phyloP scores from a whole-genome alignment of 2,888 invertebrate species.

The Morpho achilles region DNA sequence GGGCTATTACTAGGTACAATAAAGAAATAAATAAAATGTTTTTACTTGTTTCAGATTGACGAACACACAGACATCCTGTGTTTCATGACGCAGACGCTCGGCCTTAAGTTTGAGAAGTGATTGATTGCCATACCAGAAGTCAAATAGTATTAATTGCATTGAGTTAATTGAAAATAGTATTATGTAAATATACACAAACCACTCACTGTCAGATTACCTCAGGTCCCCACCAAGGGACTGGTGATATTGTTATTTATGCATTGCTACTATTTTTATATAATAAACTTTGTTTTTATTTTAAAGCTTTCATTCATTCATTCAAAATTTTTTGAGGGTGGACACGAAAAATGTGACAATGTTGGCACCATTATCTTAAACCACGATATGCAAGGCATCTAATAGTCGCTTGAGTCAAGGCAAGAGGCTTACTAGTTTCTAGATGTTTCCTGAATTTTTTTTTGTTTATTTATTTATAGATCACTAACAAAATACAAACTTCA shows the following conservation, averaged over 20 bases:
- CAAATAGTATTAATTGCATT: slow-evolving; percentile 29
- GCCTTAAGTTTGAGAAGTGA: slow-evolving; percentile 78
- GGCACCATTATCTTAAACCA: no score
- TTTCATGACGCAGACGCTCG: slow-evolving; percentile 87
- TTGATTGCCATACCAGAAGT: slow-evolving; percentile 25
- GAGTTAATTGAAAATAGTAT: slow-evolving; percentile 47
- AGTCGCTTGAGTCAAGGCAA: no score
- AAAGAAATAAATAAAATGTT: not conserved
- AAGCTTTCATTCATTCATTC: not conserved
- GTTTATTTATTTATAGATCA: no score
- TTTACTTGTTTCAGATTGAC: slow-evolving; percentile 85
- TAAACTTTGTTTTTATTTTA: slow-evolving; percentile 69
- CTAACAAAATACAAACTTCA: no score
- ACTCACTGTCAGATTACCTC: slow-evolving; percentile 65
- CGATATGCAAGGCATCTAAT: no score
- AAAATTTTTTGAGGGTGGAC: no score
- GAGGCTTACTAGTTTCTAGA: no score
- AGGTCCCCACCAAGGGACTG: slow-evolving; percentile 52
- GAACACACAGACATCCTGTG: slow-evolving; percentile 94
- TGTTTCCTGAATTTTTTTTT: no score
- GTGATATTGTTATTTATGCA: slow-evolving; percentile 71
- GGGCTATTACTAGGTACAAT: no score
- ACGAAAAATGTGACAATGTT: no score
- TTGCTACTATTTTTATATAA: slow-evolving; percentile 65
- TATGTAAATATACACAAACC: slow-evolving; percentile 61